Evolutionary conservation across 2,888 invertebrate species (phyloP), one percentile per base, ranked within the genome.

Genomic region (Dichetophora obliterata): DNA sequence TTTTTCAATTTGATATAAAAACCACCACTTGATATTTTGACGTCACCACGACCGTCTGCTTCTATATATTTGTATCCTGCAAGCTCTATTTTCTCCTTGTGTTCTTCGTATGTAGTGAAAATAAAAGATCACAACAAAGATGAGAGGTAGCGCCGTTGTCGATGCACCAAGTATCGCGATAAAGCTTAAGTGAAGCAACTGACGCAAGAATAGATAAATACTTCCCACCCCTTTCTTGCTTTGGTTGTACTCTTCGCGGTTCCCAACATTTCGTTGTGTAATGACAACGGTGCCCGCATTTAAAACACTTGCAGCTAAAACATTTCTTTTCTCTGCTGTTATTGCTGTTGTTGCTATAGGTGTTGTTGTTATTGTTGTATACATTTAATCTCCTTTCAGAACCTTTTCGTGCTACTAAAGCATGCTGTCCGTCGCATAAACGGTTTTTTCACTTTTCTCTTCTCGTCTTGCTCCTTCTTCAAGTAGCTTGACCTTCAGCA

Each of bases 61-160:
- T 75, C 63, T 63, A 14, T 52, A 48, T 52, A 69, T 9, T 75
- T 75, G 9, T 69, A 37, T 1, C 63, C 63, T n/a, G 71, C 71
- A 34, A 76, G 19, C 11, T 19, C 27, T 5, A 76, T 63, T 27
- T 37, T 65, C 27, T 75, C 75, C 6, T 54, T 34, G 19, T 54
- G 31, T 6, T 54, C 57, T 50, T 54, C 54, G 27, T 27, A 54
- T 19, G 31, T 54, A 1, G 8, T 11, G n/a, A 75, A 34, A 75
- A 27, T 4, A 5, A 14, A 1, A 66, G 65, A 6, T 66, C 68
- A 8, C 66, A 54, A 31, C 75, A 75, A 22, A 75, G 5, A 27
- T 75, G 75, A 5, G 75, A 57, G n/a, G 75, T 75, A 14, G 75
- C 70, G 8, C 75, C 75, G 59, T 48, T 75, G 31, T 69, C 75